These are phyloP conservation scores for Macropis europaea DNA, from an alignment of 2,888 invertebrate genomes.

Conservation along the genomic window DNA sequence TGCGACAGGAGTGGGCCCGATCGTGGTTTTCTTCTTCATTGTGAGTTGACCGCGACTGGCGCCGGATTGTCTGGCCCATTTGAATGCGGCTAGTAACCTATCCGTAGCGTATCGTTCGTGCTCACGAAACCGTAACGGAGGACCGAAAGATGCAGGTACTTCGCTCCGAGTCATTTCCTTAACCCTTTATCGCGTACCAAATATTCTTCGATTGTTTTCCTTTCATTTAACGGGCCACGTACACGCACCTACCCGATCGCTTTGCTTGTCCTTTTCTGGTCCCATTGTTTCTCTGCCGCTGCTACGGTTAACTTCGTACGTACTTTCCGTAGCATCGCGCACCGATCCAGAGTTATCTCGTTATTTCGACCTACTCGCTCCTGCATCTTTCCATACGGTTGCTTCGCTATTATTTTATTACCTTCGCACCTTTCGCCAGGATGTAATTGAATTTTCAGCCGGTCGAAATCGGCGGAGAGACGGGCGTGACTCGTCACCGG, in stretches of 20 bases:
- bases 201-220: neutral
- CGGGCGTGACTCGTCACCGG: conserved; percentile 40
- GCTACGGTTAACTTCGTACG: too few species aligned
- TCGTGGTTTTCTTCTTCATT: neutral
- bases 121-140: neutral
- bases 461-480: neutral
- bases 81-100: neutral
- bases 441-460: conserved; percentile 3
- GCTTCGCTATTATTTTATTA: neutral
- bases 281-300: neutral
- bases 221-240: neutral
- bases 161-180: neutral
- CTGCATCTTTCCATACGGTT: too few species aligned
- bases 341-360: too few species aligned
- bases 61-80: conserved; percentile 10
- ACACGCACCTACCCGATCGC: too few species aligned
- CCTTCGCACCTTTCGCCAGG: neutral
- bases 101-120: neutral
- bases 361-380: too few species aligned
- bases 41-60: conserved; percentile 3
- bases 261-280: too few species aligned
- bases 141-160: neutral
- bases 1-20: neutral
- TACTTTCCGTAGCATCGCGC: too few species aligned
- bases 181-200: neutral